Base-by-base conservation (phyloP, 2,113 vertebrate species). In the Zosterops hypoxanthus region DNA sequence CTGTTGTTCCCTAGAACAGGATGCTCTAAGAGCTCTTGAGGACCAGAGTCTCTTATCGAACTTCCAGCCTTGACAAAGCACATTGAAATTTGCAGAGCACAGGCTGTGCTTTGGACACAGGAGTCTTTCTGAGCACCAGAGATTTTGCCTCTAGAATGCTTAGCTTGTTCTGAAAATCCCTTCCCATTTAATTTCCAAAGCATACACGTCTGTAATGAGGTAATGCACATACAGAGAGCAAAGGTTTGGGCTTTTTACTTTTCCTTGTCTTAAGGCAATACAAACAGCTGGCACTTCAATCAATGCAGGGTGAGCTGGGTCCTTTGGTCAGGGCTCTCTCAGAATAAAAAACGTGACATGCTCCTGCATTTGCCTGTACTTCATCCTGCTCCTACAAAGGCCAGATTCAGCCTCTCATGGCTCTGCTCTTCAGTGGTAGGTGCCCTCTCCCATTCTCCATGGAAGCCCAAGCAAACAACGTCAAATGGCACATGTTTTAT, bases 401-500 rank as follows among this genome's bases (percentile, higher is more conserved):
- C 86, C 66, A 66, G 23, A 34, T 44, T 47, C 47, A 28, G 52
- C 64, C 77, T 49, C 73, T 71, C 1, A 1, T 12, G 44, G 34
- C 82, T 52, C 46, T 82, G 84, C 64, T 61, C 34, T 59, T 29
- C 64, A 29, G 60, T 18, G 46, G 82, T 9, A 5, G 11, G 52
- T 66, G 39, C 41, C 80, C 60, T 85, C 49, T 92, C 52, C 71
- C 41, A 36, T 85, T 69, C 57, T 56, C 64, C 53, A 19, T 0
- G 5, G 88, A 60, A 94, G 87, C 68, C 75, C 55, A 59, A 55
- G 61, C 1, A 41, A 91, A 90, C 78, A 53, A 70, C 61, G 82
- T 81, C 66, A 91, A 88, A 93, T 63, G 59, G 49, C 76, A 82
- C 82, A 49, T 66, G 60, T 82, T 94, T 94, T 89, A 91, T 97